Conservation (phyloP, 2,888 invertebrate species). For the Clunio marinus region DNA sequence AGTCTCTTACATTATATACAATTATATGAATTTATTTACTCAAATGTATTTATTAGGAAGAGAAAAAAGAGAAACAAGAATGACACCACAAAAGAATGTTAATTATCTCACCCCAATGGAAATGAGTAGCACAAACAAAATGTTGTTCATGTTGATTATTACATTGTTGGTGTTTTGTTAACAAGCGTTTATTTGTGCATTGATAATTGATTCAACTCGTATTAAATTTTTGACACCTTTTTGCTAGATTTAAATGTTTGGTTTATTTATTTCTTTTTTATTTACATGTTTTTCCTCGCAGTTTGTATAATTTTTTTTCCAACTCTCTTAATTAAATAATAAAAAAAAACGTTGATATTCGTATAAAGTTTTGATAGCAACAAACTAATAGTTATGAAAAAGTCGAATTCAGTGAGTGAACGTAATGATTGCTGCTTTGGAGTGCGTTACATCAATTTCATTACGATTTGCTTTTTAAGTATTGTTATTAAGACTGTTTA, state of each 20-base stretch:
- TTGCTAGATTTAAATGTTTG: background rate
- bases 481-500: no score
- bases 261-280: background rate
- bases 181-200: constrained; percentile 33
- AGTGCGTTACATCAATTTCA: no score
- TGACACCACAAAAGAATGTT: constrained; percentile 9
- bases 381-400: no score
- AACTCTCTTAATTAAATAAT: no score
- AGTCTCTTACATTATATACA: background rate
- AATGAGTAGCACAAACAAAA: constrained; percentile 37
- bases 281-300: background rate
- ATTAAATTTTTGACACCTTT: constrained; percentile 35
- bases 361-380: no score
- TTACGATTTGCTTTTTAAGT: no score
- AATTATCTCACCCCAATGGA: constrained; percentile 35
- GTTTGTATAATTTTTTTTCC: background rate
- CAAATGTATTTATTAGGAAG: no score
- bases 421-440: no score
- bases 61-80: background rate
- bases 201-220: constrained; percentile 37
- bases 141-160: constrained; percentile 36
- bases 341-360: no score
- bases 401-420: no score
- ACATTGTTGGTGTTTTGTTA: constrained; percentile 36
- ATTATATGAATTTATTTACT: no score